These are phyloP conservation scores for Bagarius yarrelli DNA, from an alignment of 2,113 vertebrate species.

Conservation along the genomic window DNA sequence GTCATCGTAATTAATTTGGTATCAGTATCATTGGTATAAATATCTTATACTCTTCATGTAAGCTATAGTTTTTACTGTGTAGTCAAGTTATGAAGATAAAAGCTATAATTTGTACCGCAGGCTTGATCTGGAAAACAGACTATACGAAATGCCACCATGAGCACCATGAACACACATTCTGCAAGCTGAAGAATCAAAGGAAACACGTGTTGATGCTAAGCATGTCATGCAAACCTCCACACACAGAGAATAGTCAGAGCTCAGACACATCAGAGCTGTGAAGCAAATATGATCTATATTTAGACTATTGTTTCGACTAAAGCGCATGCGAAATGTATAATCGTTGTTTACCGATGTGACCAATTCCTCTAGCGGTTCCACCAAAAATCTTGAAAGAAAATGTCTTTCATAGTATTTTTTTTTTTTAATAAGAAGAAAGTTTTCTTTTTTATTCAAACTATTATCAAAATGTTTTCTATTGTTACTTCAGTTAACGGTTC, in stretches of 20 bases:
- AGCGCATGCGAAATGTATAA: background rate
- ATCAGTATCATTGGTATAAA: background rate
- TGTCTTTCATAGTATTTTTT: background rate
- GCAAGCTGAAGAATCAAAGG: background rate
- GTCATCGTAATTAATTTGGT: background rate
- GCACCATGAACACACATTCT: background rate
- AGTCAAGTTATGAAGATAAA: background rate
- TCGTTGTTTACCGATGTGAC: background rate
- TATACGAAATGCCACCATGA: background rate
- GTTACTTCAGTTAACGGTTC: background rate
- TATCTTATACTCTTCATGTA: background rate
- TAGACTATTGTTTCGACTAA: background rate
- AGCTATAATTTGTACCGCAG: background rate
- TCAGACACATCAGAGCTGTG: background rate
- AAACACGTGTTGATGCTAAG: background rate
- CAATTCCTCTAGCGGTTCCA: background rate
- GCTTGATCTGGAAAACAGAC: background rate
- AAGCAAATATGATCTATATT: background rate
- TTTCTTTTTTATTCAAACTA: background rate
- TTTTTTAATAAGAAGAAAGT: too few relatives aligned
- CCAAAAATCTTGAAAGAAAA: background rate
- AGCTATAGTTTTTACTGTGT: background rate
- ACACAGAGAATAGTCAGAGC: background rate
- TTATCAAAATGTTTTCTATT: background rate
- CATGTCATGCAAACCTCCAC: background rate